Conservation (phyloP, 2,113 vertebrate genomes). For the Thinocorus orbignyianus region DNA sequence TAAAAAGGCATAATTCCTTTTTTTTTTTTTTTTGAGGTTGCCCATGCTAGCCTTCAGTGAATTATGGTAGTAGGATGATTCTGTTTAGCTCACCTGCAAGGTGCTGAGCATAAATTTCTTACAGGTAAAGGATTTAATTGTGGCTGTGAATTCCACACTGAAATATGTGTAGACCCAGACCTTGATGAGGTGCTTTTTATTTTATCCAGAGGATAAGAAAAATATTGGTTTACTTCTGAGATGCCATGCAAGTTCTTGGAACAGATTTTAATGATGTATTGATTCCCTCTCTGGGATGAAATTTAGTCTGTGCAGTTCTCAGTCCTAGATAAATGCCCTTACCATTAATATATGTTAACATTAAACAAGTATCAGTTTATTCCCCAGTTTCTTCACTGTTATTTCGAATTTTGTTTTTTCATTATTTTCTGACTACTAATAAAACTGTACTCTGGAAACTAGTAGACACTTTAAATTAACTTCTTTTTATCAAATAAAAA, state of each 20-base stretch:
- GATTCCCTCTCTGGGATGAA: neutral
- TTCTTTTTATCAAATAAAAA: neutral
- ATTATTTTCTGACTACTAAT: neutral
- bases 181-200: neutral
- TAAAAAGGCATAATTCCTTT: constrained; percentile 3
- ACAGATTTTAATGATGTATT: neutral
- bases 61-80: neutral
- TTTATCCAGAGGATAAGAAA: neutral
- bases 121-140: neutral
- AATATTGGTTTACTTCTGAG: neutral
- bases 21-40: neutral
- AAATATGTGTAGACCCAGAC: neutral
- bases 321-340: neutral
- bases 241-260: neutral
- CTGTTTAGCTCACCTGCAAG: neutral
- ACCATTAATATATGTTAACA: neutral
- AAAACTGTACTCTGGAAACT: neutral
- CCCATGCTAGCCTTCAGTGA: neutral
- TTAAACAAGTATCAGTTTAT: neutral
- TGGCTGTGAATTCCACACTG: neutral
- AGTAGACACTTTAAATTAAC: neutral
- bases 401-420: neutral
- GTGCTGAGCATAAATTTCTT: neutral
- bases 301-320: neutral
- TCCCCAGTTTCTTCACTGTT: neutral